A percentile compares a stretch with the other conserved stretches of the same genome.
Evolutionary conservation across 1,140 invertebrate species (phyloP).

Genomic region (Eciton burchellii): DNA sequence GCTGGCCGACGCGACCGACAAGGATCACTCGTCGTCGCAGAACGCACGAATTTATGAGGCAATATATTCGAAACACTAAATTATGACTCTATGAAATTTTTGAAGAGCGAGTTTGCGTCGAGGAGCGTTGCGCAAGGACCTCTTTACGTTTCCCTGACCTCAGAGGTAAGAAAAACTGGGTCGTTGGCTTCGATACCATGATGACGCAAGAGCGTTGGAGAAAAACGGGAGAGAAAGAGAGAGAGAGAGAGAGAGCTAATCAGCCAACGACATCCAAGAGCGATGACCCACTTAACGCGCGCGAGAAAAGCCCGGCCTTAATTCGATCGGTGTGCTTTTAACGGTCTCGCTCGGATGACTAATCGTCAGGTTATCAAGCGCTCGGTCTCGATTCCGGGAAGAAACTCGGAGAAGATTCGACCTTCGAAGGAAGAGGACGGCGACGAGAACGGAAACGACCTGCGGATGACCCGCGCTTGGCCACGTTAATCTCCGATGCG

Average conservation of each 20-base stretch:
- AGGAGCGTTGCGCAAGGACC: conserved; percentile 14
- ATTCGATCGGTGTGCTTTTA: conserved; percentile 64
- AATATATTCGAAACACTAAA: not conserved
- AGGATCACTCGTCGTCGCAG: not conserved
- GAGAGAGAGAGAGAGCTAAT: conserved; percentile 60
- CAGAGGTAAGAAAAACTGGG: conserved; percentile 49
- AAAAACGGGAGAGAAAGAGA: conserved; percentile 31
- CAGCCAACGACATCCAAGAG: conserved; percentile 53
- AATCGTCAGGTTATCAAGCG: conserved; percentile 42
- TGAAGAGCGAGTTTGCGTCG: conserved; percentile 9
- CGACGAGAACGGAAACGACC: not conserved
- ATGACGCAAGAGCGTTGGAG: conserved; percentile 40
- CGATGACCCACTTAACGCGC: conserved; percentile 67
- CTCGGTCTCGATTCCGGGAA: not conserved
- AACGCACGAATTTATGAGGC: not conserved
- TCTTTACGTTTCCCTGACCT: conserved; percentile 25
- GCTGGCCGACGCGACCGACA: not conserved
- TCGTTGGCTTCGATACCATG: conserved; percentile 43
- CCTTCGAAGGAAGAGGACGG: not conserved
- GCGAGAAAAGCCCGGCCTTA: conserved; percentile 73
- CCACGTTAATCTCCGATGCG: conserved; percentile 1
- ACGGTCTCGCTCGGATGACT: conserved; percentile 60
- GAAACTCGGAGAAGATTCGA: conserved; percentile 10
- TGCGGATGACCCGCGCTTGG: conserved; percentile 2
- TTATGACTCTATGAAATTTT: not conserved